Percentiles rank a stretch among this genome's conserved stretches.
These are phyloP conservation scores for Corythucha ciliata DNA, from an alignment of 2,888 invertebrate species.

Conservation along the genomic window DNA sequence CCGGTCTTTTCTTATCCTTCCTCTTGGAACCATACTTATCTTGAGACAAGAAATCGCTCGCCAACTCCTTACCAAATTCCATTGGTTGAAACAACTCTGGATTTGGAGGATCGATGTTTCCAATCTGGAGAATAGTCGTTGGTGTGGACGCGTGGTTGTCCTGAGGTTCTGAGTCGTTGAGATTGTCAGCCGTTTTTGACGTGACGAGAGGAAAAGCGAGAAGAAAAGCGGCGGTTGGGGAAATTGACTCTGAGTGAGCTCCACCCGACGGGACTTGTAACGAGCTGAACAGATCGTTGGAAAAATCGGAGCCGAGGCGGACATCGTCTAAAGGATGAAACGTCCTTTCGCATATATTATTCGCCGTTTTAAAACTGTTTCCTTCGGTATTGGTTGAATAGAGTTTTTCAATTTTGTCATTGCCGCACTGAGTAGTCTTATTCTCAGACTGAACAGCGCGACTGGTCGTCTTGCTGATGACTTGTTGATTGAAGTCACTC, in stretches of 20 bases:
- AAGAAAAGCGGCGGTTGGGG: slow-evolving; percentile 67
- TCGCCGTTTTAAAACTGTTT: slow-evolving; percentile 16
- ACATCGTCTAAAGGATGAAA: slow-evolving; percentile 33
- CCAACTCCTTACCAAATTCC: slow-evolving; percentile 25
- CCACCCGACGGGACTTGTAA: slow-evolving; percentile 46
- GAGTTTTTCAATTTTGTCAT: slow-evolving; percentile 13
- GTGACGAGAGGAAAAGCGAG: slow-evolving; percentile 65
- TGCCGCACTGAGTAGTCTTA: slow-evolving; percentile 1
- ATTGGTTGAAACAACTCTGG: slow-evolving; percentile 31
- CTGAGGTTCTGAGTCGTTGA: slow-evolving; percentile 45
- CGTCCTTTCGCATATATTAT: background rate
- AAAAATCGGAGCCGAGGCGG: slow-evolving; percentile 46
- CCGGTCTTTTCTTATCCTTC: slow-evolving; percentile 5
- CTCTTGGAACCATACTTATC: slow-evolving; percentile 11
- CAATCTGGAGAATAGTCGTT: slow-evolving; percentile 44
- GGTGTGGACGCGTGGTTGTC: slow-evolving; percentile 44
- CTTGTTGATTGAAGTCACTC: too few relatives aligned
- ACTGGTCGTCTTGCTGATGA: too few relatives aligned
- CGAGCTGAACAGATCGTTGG: slow-evolving; percentile 52
- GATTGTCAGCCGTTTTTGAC: slow-evolving; percentile 47
- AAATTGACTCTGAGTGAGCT: slow-evolving; percentile 49
- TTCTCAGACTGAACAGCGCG: too few relatives aligned
- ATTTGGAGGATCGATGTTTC: slow-evolving; percentile 35
- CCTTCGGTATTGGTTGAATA: slow-evolving; percentile 21
- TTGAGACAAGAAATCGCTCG: slow-evolving; percentile 11